Evolutionary conservation across 2,888 invertebrate species (phyloP), one percentile per base, ranked within the genome.

Genomic region (Serrognathus titanus): DNA sequence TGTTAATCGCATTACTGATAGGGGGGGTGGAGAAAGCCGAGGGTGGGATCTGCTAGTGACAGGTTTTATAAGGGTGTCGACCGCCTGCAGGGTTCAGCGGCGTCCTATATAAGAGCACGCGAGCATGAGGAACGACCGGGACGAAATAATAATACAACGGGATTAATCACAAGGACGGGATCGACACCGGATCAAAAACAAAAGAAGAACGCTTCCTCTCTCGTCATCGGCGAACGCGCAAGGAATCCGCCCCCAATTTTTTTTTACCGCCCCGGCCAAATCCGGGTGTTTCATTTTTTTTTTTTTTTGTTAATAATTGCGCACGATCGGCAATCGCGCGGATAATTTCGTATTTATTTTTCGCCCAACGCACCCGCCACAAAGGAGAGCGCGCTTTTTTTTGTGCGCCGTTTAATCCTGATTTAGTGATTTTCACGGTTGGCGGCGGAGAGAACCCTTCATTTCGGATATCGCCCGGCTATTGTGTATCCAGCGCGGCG

Each of bases 61-160:
- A 75, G 75, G 69, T 74, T 74, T 75, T 74, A 71, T 73, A 73
- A 75, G 75, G 75, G 75, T 74, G 74, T 72, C 71, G 74, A 69
- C 69, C 71, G 70, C 75, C 73, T 69, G 74, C 68, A 66, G 74
- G 63, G 66, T 59, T 61, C 73, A 70, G 68, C 58, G 16, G 31
- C 39, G 31, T 51, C 51, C 48, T 20, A 36, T 48, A 48, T 48
- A 9, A 31, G 12, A 35, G 35, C 48, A 31, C 36, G 12, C 11
- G 20, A 36, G 36, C 31, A 24, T 31, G 16, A 36, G 48, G 13
- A 35, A 48, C 16, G 48, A 48, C 48, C 36, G 20, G 16, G 43
- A 43, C 43, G 43, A 43, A 43, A 43, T 20, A 43, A 43, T 43
- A 43, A 43, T 13, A 20, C 43, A 13, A n/a, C 43, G 43, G 43